phyloP scores from a whole-genome alignment of 2,888 invertebrate genomes.

The Malacosoma neustria region DNA sequence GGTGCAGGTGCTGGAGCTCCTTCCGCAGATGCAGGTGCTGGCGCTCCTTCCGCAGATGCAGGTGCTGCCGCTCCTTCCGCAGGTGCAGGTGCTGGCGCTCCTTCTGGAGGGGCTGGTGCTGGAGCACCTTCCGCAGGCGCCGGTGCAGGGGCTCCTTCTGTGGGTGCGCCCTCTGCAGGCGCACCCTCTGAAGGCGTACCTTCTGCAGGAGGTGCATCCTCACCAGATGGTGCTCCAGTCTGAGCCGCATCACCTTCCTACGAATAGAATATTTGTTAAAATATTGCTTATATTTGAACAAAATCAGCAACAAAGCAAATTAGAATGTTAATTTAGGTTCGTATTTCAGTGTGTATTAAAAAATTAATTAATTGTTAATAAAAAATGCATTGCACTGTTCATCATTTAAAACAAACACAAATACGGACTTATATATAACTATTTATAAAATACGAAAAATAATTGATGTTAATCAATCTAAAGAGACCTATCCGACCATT shows the following conservation, averaged over 20 bases:
- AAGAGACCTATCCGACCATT: too few species aligned
- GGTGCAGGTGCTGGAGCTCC: conserved; percentile 22
- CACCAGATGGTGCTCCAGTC: conserved; percentile 27
- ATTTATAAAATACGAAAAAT: too few species aligned
- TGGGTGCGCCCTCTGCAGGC: conserved; percentile 19
- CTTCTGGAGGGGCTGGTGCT: conserved; percentile 28
- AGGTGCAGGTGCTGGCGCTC: conserved; percentile 24
- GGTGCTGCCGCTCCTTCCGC: conserved; percentile 25
- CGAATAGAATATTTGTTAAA: too few species aligned
- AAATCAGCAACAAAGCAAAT: too few species aligned
- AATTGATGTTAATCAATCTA: too few species aligned
- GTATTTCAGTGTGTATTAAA: too few species aligned
- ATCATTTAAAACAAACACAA: too few species aligned
- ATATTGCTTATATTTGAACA: too few species aligned
- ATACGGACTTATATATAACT: too few species aligned
- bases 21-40: conserved; percentile 18
- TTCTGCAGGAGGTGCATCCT: conserved; percentile 19
- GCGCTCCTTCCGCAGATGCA: conserved; percentile 33
- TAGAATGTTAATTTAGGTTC: too few species aligned
- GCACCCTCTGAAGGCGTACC: conserved; percentile 17
- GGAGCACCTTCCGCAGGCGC: conserved; percentile 23
- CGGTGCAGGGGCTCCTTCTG: conserved; percentile 16
- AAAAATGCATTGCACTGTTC: too few species aligned
- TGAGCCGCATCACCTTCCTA: conserved; percentile 2
- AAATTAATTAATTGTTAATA: too few species aligned